Percentiles rank a stretch among this genome's conserved stretches.
These are phyloP conservation scores for Trichosurus vulpecula DNA, from an alignment of 2,797 vertebrate genomes.

Conservation along the genomic window DNA sequence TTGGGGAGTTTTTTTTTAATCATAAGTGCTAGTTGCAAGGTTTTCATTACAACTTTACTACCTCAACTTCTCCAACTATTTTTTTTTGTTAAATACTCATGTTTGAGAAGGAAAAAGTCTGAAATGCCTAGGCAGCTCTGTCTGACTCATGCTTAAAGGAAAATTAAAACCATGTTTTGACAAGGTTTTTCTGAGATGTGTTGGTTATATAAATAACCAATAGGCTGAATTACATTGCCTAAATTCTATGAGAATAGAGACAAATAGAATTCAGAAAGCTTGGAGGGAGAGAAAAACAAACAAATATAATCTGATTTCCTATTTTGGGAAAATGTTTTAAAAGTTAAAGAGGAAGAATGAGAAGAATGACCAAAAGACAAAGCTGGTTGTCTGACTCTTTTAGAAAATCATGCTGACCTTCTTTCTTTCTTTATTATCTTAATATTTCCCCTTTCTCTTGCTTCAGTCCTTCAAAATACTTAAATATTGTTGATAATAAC, in stretches of 20 bases:
- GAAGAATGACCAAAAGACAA: background rate
- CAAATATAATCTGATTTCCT: background rate
- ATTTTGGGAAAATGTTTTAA: slow-evolving; percentile 37
- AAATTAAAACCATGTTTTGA: slow-evolving; percentile 68
- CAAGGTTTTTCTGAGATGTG: slow-evolving; percentile 45
- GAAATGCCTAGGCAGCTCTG: slow-evolving; percentile 53
- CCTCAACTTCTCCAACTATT: slow-evolving; percentile 44
- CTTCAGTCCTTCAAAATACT: slow-evolving; percentile 35
- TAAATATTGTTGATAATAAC: background rate
- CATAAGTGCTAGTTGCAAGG: slow-evolving; percentile 56
- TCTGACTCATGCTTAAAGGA: slow-evolving; percentile 45
- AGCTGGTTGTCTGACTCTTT: background rate
- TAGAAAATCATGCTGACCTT: background rate
- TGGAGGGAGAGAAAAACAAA: background rate
- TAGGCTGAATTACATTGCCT: slow-evolving; percentile 25
- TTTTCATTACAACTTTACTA: slow-evolving; percentile 61
- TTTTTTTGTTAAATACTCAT: slow-evolving; percentile 53
- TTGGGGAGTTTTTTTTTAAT: slow-evolving; percentile 51
- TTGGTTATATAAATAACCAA: background rate
- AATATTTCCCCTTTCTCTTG: background rate
- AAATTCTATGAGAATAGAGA: slow-evolving; percentile 27
- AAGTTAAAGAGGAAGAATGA: background rate
- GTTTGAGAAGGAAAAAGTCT: background rate
- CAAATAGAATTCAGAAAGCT: slow-evolving; percentile 13
- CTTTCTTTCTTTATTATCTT: background rate